phyloP scores from a whole-genome alignment of 2,113 vertebrate species.

The Drymodes brunneopygia region DNA sequence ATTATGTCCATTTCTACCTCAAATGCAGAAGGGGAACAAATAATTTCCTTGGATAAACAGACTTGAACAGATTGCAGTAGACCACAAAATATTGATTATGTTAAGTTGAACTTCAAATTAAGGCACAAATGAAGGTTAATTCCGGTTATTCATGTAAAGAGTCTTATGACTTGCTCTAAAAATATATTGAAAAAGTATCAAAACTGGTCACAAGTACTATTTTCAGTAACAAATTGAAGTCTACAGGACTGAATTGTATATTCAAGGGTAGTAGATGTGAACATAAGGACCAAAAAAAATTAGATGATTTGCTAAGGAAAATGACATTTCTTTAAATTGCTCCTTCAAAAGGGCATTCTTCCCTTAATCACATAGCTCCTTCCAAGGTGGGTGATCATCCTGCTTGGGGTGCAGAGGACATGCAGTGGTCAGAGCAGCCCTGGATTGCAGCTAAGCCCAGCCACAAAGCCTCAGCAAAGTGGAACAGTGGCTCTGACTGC shows the following conservation, averaged over 20 bases:
- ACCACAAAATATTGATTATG: conserved; percentile 57
- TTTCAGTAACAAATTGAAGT: conserved; percentile 8
- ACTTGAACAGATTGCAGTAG: conserved; percentile 22
- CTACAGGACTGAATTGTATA: background rate
- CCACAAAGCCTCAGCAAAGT: background rate
- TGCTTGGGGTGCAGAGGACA: background rate
- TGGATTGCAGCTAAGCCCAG: background rate
- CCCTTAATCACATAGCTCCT: background rate
- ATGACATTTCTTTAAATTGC: background rate
- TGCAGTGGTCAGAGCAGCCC: background rate
- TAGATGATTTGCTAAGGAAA: background rate
- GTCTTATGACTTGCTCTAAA: background rate
- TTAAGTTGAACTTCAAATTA: conserved; percentile 63
- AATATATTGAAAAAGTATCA: conserved; percentile 9
- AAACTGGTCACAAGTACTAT: background rate
- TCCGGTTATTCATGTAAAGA: background rate
- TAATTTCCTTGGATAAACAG: conserved; percentile 36
- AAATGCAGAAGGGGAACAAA: conserved; percentile 3
- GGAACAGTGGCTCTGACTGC: background rate
- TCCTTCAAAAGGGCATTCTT: background rate
- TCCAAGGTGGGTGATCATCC: background rate
- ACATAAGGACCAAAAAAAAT: background rate
- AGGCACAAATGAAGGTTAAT: conserved; percentile 59
- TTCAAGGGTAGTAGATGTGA: background rate
- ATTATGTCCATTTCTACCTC: conserved; percentile 3